These are phyloP conservation scores for Eira barbara DNA, from an alignment of 2,113 vertebrate species.

Conservation along the genomic window DNA sequence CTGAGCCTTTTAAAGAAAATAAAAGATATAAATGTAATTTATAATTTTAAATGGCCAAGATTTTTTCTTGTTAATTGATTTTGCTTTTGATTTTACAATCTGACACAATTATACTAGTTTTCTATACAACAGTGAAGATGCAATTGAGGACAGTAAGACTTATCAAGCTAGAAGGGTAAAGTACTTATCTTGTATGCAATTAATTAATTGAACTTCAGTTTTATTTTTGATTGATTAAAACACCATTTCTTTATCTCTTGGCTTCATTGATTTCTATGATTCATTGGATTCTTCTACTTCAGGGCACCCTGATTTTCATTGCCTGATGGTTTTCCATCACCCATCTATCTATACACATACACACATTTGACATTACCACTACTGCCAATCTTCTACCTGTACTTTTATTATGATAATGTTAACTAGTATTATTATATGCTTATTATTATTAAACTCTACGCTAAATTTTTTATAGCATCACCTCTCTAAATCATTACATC, in stretches of 20 bases:
- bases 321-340: neutral
- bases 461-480: neutral
- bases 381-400: neutral
- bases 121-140: neutral
- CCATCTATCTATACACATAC: neutral
- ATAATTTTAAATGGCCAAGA: neutral
- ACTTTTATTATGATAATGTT: neutral
- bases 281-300: neutral
- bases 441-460: neutral
- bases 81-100: neutral
- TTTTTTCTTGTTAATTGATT: neutral
- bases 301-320: neutral
- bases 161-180: neutral
- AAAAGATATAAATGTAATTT: neutral
- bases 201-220: neutral
- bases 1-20: neutral
- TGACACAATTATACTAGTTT: neutral
- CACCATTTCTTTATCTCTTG: neutral
- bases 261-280: neutral
- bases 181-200: neutral
- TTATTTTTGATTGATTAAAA: neutral
- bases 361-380: neutral
- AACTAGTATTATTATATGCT: neutral
- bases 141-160: neutral
- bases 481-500: neutral